Percentiles rank a stretch among this genome's conserved stretches.
These are phyloP conservation scores for Ypsolopha sequella DNA, from an alignment of 2,888 invertebrate species.

Conservation along the genomic window DNA sequence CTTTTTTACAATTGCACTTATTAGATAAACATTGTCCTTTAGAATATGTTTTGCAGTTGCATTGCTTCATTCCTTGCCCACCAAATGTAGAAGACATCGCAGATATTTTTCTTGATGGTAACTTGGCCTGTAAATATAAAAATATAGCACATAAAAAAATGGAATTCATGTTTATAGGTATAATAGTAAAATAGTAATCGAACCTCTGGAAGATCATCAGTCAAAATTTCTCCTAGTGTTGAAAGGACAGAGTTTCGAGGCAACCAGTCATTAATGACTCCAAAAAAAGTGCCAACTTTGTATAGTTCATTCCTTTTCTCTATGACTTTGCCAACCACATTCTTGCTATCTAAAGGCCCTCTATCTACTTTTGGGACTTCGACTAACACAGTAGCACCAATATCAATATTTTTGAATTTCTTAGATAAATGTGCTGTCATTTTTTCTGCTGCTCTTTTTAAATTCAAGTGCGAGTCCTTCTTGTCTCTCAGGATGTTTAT, in stretches of 20 bases:
- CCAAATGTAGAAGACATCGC: conserved; percentile 9
- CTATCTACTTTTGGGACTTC: conserved; percentile 8
- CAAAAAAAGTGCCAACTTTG: conserved; percentile 6
- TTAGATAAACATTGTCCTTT: conserved; percentile 8
- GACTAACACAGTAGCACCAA: conserved; percentile 7
- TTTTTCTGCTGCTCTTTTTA: conserved; percentile 10
- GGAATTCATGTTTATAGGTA: conserved; percentile 1
- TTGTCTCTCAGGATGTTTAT: not conserved
- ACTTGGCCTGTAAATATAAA: conserved; percentile 2
- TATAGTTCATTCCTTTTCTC: conserved; percentile 5
- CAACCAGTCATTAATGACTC: conserved; percentile 5
- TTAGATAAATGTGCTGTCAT: conserved; percentile 6
- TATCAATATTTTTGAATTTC: conserved; percentile 8
- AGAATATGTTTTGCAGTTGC: conserved; percentile 9
- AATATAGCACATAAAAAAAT: not conserved
- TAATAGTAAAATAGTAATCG: conserved; percentile 2
- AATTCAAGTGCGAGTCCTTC: conserved; percentile 5
- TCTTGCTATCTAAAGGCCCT: conserved; percentile 8
- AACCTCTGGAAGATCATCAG: conserved; percentile 7
- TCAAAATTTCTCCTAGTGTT: conserved; percentile 3
- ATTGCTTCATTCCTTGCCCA: conserved; percentile 9
- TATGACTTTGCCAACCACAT: conserved; percentile 6
- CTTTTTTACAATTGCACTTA: conserved; percentile 10
- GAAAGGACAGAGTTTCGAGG: conserved; percentile 5
- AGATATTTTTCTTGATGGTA: conserved; percentile 6